These are phyloP conservation scores for Coelinius sp. DNA, from an alignment of 2,888 invertebrate genomes.

Conservation along the genomic window DNA sequence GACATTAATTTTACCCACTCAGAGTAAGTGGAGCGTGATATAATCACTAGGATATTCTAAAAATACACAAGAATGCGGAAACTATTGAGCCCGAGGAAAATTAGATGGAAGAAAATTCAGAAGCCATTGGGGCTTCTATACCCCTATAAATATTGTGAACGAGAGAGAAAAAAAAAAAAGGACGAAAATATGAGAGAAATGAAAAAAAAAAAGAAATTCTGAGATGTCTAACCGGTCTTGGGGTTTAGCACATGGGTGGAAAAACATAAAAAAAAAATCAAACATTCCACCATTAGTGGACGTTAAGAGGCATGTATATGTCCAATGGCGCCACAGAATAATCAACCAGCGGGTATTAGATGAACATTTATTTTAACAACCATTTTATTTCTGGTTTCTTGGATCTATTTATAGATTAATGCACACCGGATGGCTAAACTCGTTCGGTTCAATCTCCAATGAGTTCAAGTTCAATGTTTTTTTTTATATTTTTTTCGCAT, in stretches of 20 bases:
- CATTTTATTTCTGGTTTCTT: not conserved
- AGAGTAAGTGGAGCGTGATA: not conserved
- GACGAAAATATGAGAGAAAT: not conserved
- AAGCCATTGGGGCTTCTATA: conserved; percentile 11
- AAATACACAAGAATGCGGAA: conserved; percentile 18
- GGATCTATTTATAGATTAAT: not conserved
- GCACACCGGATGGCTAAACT: not conserved
- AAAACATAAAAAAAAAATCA: conserved; percentile 16
- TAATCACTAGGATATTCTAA: not conserved
- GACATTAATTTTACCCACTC: not conserved
- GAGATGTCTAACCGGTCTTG: conserved; percentile 22
- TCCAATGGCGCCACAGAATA: conserved; percentile 36
- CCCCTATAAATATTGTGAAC: conserved; percentile 1
- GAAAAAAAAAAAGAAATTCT: not conserved
- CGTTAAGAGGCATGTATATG: conserved; percentile 13
- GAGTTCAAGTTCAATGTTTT: no score
- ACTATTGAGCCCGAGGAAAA: conserved; percentile 6
- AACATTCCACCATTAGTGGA: conserved; percentile 17
- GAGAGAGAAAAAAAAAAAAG: not conserved
- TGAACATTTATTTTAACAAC: not conserved
- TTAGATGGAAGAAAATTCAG: conserved; percentile 22
- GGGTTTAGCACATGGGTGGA: conserved; percentile 17
- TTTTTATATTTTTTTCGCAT: no score
- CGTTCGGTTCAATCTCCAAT: no score
- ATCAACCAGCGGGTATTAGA: conserved; percentile 19